A percentile compares a stretch with the other conserved stretches of the same genome.
Evolutionary conservation across 2,113 vertebrate genomes (phyloP).

Genomic region (Lepidothrix coronata): DNA sequence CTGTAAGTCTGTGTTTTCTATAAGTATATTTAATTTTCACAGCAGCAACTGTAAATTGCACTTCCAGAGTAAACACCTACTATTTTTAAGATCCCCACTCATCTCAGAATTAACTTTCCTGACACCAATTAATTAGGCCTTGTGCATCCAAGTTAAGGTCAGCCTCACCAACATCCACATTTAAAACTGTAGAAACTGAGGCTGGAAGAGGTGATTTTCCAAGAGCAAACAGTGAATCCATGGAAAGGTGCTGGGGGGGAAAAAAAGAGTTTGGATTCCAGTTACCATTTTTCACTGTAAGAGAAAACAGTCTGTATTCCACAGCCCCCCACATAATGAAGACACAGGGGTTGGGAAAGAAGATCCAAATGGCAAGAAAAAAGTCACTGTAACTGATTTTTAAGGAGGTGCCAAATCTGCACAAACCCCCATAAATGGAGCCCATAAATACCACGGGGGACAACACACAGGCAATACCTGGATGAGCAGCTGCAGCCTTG

Average conservation of each 20-base stretch:
- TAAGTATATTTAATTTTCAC: neutral
- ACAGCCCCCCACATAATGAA: neutral
- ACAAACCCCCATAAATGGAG: neutral
- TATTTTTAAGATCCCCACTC: neutral
- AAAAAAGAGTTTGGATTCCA: neutral
- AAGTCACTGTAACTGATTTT: neutral
- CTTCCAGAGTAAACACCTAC: neutral
- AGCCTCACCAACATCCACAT: neutral
- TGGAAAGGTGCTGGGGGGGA: neutral
- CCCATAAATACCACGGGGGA: constrained; percentile 23
- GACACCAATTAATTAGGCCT: neutral
- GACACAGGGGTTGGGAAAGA: neutral
- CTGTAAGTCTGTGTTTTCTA: neutral
- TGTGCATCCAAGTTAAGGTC: neutral
- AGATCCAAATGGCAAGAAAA: neutral
- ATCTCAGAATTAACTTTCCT: constrained; percentile 8
- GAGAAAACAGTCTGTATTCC: neutral
- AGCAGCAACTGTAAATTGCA: neutral
- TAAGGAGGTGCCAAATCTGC: neutral
- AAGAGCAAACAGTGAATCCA: neutral
- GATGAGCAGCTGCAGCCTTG: constrained; percentile 42
- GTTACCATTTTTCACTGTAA: neutral
- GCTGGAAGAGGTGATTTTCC: neutral
- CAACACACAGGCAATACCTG: constrained; percentile 23
- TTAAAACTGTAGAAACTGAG: neutral